A percentile compares a stretch with the other conserved stretches of the same genome.
These are phyloP conservation scores for Saguinus imperator DNA, from an alignment of 2,113 vertebrate genomes.

Conservation along the genomic window DNA sequence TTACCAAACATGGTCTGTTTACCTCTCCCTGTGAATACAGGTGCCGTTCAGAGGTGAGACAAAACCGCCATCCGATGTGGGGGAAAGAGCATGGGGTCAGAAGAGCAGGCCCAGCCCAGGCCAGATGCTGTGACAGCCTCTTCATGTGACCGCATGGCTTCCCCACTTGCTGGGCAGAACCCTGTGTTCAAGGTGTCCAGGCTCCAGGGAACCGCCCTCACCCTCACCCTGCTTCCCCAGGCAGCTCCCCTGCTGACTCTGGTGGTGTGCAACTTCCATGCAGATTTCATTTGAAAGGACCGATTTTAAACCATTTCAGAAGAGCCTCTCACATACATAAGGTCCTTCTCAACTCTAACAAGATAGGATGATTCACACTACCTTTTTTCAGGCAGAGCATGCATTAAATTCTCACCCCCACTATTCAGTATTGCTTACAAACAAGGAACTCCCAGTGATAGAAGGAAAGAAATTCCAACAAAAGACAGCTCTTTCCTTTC, in stretches of 20 bases:
- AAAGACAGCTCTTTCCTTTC: accelerated
- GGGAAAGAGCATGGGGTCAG: accelerated
- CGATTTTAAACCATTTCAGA: neutral
- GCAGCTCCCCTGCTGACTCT: neutral
- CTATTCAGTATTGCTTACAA: neutral
- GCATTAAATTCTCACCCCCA: neutral
- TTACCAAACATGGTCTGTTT: neutral
- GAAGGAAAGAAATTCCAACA: neutral
- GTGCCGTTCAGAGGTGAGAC: accelerated
- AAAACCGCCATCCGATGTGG: accelerated
- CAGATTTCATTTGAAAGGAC: neutral
- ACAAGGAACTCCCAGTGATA: neutral
- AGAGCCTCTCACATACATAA: neutral
- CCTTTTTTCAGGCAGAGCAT: accelerated
- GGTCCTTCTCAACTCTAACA: neutral
- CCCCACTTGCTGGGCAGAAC: accelerated
- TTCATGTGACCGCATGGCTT: neutral
- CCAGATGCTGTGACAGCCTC: accelerated
- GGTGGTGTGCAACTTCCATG: accelerated
- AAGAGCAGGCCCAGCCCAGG: accelerated
- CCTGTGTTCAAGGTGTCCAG: no score
- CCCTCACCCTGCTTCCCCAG: accelerated
- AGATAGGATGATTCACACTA: accelerated
- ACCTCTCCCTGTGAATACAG: neutral
- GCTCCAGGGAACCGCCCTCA: neutral